These are phyloP conservation scores for Biston stratarius DNA, from an alignment of 2,888 invertebrate species.

Conservation along the genomic window DNA sequence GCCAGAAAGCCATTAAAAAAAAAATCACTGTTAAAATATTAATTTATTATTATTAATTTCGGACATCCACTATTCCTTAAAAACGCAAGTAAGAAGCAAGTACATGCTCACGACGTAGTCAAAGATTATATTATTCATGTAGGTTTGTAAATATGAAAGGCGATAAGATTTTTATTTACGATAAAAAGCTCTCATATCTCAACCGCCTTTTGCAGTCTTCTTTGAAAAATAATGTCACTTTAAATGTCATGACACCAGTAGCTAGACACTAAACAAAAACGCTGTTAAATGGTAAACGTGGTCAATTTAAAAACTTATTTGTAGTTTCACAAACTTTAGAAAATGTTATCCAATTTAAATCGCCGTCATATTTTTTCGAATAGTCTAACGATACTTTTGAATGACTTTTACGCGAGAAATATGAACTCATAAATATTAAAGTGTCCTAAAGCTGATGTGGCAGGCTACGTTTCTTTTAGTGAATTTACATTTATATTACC, in stretches of 20 bases:
- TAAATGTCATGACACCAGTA: conserved; percentile 5
- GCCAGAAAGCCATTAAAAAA: too few relatives aligned
- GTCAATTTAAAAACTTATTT: conserved; percentile 15
- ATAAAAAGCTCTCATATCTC: too few relatives aligned
- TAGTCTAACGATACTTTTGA: conserved; percentile 33
- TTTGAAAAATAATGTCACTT: conserved; percentile 1
- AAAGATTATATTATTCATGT: too few relatives aligned
- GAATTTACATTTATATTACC: conserved; percentile 75
- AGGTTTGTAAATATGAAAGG: too few relatives aligned
- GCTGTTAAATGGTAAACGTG: conserved; percentile 2
- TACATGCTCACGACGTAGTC: too few relatives aligned
- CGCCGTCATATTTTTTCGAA: conserved; percentile 19
- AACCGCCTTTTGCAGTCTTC: neutral
- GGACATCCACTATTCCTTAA: too few relatives aligned
- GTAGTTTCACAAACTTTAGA: conserved; percentile 22
- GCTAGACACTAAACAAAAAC: neutral
- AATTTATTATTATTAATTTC: too few relatives aligned
- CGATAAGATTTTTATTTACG: too few relatives aligned
- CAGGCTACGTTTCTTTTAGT: conserved; percentile 59
- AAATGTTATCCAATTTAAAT: conserved; percentile 26
- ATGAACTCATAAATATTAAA: conserved; percentile 34
- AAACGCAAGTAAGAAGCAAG: too few relatives aligned
- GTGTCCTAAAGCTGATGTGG: conserved; percentile 38
- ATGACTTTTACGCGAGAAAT: conserved; percentile 38
- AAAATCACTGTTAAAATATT: too few relatives aligned